Conservation (phyloP, 2,888 invertebrate genomes). For the Camponotus fellah region DNA sequence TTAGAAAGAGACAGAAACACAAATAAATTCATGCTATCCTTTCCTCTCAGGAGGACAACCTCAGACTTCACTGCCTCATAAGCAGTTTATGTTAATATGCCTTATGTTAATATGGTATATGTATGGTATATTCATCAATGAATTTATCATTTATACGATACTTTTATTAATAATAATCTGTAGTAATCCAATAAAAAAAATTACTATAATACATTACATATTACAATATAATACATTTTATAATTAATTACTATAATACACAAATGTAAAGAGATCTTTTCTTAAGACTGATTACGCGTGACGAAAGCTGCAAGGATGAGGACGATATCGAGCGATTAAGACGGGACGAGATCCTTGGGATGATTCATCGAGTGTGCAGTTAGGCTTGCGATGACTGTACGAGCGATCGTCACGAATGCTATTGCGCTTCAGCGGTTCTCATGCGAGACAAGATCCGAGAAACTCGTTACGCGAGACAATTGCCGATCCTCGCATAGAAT, state of each 20-base stretch:
- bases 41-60: too few species aligned
- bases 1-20: too few species aligned
- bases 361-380: conserved; percentile 80
- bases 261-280: neutral
- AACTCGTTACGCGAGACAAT: conserved; percentile 54
- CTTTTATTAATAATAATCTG: neutral
- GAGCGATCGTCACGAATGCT: conserved; percentile 45
- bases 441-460: conserved; percentile 45
- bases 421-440: conserved; percentile 69
- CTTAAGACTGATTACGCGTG: conserved; percentile 18
- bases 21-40: too few species aligned
- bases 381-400: conserved; percentile 65
- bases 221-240: too few species aligned
- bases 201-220: neutral
- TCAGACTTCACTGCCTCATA: too few species aligned
- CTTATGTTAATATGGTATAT: too few species aligned
- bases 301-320: conserved; percentile 47
- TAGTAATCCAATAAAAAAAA: neutral
- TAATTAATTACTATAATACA: neutral
- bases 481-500: conserved; percentile 43
- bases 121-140: neutral
- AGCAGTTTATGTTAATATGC: too few species aligned
- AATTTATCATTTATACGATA: neutral
- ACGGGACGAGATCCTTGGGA: conserved; percentile 72
- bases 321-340: conserved; percentile 60